Evolutionary conservation across 2,888 invertebrate species (phyloP), one percentile per base, ranked within the genome.

Genomic region (Epirrhoe tristata): DNA sequence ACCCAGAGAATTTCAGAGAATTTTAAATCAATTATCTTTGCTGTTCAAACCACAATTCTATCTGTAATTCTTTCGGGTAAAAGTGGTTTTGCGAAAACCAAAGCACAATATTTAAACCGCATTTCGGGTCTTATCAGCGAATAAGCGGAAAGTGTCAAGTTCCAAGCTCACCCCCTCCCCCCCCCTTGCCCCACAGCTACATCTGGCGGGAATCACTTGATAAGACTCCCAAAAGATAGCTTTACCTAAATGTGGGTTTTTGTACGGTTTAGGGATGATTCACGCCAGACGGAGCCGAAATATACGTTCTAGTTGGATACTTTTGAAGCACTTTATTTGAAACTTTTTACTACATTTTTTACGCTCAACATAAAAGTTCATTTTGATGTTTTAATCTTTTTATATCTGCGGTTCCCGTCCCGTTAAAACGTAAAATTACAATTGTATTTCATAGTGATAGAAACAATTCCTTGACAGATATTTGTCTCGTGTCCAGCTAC

Each of bases 161-260:
- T 56, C n/a, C 14, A 43, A 12, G 12, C 39, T 12, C 39, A 8
- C 39, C 39, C 12, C 39, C 12, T 12, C 39, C 39, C 12, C 12
- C 39, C 12, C 39, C 4, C 39, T 0, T 43, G 12, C 1, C 39
- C 12, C 34, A 12, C 58, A 58, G 53, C 46, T 36, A 48, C 54
- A 53, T 64, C 63, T 58, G 63, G 12, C 36, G 63, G 53, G 24
- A 64, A 64, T 43, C 36, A 36, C 63, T 43, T 24, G 53, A 54
- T 64, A 58, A 64, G 34, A 54, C 53, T 24, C 52, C 14, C 39
- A 53, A 52, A 56, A 46, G 16, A 54, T 48, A 53, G 24, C 6
- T 62, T 62, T 34, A 0, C 56, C 50, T 31, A 53, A 32, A 46
- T 43, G 57, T 24, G 43, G 12, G 46, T 32, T 53, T 57, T 57